phyloP scores from a whole-genome alignment of 2,888 invertebrate genomes.

The Drosophila barbarae region DNA sequence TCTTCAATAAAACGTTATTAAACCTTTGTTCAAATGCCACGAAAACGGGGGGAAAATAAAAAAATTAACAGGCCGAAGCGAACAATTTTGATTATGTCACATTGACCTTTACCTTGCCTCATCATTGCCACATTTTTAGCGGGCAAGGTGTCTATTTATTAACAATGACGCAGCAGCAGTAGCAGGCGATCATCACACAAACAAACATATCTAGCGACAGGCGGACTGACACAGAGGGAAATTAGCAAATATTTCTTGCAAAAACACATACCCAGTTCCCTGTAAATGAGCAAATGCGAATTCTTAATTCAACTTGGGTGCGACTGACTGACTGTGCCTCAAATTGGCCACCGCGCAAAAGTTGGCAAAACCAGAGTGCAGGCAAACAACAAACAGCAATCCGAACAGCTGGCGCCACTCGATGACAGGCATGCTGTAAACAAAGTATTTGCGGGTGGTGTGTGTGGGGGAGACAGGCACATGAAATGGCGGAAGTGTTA shows the following conservation, averaged over 20 bases:
- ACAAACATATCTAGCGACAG: constrained; percentile 8
- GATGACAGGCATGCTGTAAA: constrained; percentile 32
- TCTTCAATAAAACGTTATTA: constrained; percentile 7
- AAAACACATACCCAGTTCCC: constrained; percentile 17
- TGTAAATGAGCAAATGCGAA: constrained; percentile 25
- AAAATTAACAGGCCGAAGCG: constrained; percentile 4
- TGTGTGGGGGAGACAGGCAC: neutral
- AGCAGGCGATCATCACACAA: neutral
- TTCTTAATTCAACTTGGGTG: constrained; percentile 29
- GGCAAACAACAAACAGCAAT: constrained; percentile 12
- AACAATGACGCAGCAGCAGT: constrained; percentile 59
- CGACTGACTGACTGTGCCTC: constrained; percentile 12
- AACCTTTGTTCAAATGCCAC: constrained; percentile 9
- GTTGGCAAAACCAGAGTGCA: constrained; percentile 25
- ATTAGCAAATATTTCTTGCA: constrained; percentile 42
- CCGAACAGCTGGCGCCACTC: constrained; percentile 32
- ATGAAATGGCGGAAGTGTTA: constrained; percentile 2
- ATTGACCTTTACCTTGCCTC: constrained; percentile 64
- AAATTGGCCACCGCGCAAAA: constrained; percentile 23
- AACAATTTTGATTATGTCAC: constrained; percentile 52
- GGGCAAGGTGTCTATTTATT: constrained; percentile 54
- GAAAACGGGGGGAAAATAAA: constrained; percentile 10
- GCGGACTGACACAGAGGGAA: constrained; percentile 15
- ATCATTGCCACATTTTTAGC: constrained; percentile 18
- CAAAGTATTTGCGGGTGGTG: constrained; percentile 10